These are phyloP conservation scores for Denticeps clupeoides DNA, from an alignment of 2,797 vertebrate genomes.

Conservation along the genomic window DNA sequence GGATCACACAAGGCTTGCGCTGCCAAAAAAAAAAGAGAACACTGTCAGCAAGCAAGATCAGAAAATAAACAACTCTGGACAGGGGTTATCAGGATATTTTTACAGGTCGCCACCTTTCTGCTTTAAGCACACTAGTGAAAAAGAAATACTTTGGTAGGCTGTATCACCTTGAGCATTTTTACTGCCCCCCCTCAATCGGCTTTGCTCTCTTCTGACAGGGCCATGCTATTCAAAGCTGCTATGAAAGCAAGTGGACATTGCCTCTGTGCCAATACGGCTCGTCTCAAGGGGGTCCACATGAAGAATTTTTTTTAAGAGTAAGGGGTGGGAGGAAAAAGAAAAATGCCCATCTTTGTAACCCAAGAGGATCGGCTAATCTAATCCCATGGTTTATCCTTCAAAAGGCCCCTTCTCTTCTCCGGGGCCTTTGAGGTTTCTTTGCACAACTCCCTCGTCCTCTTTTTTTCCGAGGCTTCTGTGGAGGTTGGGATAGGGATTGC, in stretches of 20 bases:
- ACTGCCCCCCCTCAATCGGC: constrained; percentile 19
- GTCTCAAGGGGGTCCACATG: constrained; percentile 27
- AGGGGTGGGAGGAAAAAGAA: constrained; percentile 8
- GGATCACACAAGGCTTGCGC: no score
- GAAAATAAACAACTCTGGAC: background rate
- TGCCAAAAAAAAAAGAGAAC: background rate
- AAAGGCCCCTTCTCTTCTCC: constrained; percentile 51
- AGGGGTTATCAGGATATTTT: constrained; percentile 15
- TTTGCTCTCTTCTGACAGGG: constrained; percentile 14
- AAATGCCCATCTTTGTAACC: constrained; percentile 47
- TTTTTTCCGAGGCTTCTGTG: constrained; percentile 30
- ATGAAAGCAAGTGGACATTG: constrained; percentile 28
- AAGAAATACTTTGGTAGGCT: constrained; percentile 10
- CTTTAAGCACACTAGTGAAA: constrained; percentile 11
- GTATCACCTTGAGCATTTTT: constrained; percentile 25
- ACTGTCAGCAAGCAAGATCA: constrained; percentile 7
- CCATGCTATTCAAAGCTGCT: constrained; percentile 15
- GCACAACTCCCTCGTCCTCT: constrained; percentile 30
- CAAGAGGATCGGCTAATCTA: constrained; percentile 64
- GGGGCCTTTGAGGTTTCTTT: constrained; percentile 35
- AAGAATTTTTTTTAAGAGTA: constrained; percentile 14
- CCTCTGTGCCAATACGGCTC: constrained; percentile 25
- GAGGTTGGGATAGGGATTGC: background rate
- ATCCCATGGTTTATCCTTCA: constrained; percentile 69
- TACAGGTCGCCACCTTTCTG: constrained; percentile 2